These are phyloP conservation scores for Esperia sulphurella DNA, from an alignment of 2,888 invertebrate genomes.

Conservation along the genomic window DNA sequence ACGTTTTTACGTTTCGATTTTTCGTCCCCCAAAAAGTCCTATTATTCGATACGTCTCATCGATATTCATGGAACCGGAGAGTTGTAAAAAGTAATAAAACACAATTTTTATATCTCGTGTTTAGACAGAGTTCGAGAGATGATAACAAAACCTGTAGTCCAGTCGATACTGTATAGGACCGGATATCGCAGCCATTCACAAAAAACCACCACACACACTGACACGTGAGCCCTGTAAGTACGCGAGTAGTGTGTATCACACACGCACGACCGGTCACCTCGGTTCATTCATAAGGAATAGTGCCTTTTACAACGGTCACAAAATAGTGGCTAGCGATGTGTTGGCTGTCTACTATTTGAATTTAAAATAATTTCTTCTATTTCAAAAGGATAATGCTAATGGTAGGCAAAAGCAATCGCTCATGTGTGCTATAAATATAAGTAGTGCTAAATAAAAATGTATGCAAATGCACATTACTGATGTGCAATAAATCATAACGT, in stretches of 20 bases:
- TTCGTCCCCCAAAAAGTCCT: constrained; percentile 41
- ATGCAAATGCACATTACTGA: no score
- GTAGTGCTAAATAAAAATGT: no score
- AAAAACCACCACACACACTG: constrained; percentile 60
- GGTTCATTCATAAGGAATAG: constrained; percentile 72
- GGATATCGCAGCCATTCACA: constrained; percentile 77
- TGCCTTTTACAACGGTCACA: constrained; percentile 54
- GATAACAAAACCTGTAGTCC: constrained; percentile 75
- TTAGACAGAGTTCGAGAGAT: constrained; percentile 74
- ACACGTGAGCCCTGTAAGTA: constrained; percentile 26
- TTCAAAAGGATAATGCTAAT: constrained; percentile 36
- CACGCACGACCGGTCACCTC: constrained; percentile 41
- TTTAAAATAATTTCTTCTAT: constrained; percentile 20
- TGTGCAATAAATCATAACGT: no score
- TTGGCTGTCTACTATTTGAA: constrained; percentile 29
- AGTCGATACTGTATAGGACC: constrained; percentile 63
- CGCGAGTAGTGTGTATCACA: constrained; percentile 42
- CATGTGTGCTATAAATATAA: no score
- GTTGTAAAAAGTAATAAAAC: constrained; percentile 75
- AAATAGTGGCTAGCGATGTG: constrained; percentile 49
- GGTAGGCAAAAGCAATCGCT: constrained; percentile 24
- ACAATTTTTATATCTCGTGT: constrained; percentile 75
- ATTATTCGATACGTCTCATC: constrained; percentile 63
- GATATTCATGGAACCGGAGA: constrained; percentile 61
- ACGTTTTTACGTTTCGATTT: constrained; percentile 49